Evolutionary conservation across 1,140 invertebrate species (phyloP), one percentile per base, ranked within the genome.

Genomic region (Anastrepha obliqua): DNA sequence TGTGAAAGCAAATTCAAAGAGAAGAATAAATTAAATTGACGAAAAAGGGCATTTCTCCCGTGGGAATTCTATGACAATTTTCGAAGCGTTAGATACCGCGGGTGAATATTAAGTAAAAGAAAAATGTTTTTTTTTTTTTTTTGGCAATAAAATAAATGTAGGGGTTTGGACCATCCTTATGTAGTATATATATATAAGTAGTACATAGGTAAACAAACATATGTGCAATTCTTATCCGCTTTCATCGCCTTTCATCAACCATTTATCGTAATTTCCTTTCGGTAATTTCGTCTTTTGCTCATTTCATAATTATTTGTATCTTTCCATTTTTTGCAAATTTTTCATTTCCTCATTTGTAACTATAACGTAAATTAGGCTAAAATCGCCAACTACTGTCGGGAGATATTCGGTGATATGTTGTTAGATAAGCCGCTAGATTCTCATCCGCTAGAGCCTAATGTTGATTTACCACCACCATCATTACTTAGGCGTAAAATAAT

Each of bases 371-470:
- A 39, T 89, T 92, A 98, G 94, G 98, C 98, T n/a, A 99, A 99
- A 95, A 99, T 99, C 90, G 99, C 98, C 17, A 96, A 98, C 93
- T 99, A 99, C 94, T 99, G 98, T 94, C 95, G 97, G 87, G 98
- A 98, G 89, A 97, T 98, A 90, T 99, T 99, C 94, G 98, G 98
- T 74, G 98, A 99, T 86, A 98, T 98, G 96, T 94, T 99, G 86
- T 95, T 99, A 55, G 98, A 98, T 90, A 95, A 96, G 89, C 97
- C 98, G 2, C 93, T 99, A 86, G 97, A 99, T 85, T 96, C 96
- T 87, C 96, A 98, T 94, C 97, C 97, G 90, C 96, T 99, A 93
- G 95, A 95, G 90, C 94, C 95, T 90, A 97, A 97, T 91, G 94
- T 96, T 88, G 95, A 97, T 78, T 94, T 99, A 87, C 99, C 99